A percentile compares a stretch with the other conserved stretches of the same genome.
Evolutionary conservation across 2,888 invertebrate genomes (phyloP).

Genomic region (Hololepta plana): DNA sequence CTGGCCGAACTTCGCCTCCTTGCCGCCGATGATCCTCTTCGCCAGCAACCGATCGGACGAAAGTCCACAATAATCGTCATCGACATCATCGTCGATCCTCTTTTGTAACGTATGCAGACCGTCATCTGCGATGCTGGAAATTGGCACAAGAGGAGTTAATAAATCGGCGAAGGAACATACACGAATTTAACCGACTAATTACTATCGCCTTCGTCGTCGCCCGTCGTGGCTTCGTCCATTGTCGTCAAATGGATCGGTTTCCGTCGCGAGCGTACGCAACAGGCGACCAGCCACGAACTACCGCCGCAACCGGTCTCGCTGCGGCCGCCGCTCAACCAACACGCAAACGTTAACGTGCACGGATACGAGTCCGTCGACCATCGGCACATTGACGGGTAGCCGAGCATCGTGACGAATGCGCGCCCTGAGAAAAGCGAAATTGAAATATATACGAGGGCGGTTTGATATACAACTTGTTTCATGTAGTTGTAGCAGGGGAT

Average conservation of each 20-base stretch:
- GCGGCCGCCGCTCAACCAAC: conserved; percentile 57
- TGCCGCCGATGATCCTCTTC: conserved; percentile 66
- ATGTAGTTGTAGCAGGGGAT: too few species aligned
- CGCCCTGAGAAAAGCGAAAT: conserved; percentile 24
- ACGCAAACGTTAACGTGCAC: conserved; percentile 52
- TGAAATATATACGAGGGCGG: too few species aligned
- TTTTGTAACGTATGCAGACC: conserved; percentile 19
- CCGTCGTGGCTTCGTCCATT: conserved; percentile 8
- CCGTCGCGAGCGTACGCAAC: conserved; percentile 35
- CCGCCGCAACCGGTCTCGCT: conserved; percentile 48
- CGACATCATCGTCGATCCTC: conserved; percentile 19
- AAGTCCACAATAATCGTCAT: conserved; percentile 50
- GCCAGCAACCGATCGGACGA: conserved; percentile 37
- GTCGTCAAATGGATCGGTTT: conserved; percentile 5
- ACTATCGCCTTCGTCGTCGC: too few species aligned
- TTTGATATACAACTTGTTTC: too few species aligned
- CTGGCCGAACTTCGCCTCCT: conserved; percentile 57
- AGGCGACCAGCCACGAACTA: conserved; percentile 51
- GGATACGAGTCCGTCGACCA: conserved; percentile 38
- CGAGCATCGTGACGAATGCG: conserved; percentile 37
- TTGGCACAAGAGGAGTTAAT: too few species aligned
- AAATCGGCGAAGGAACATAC: too few species aligned
- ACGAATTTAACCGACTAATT: too few species aligned
- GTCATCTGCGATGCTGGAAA: too few species aligned
- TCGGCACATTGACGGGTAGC: conserved; percentile 37